Percentiles rank a stretch among this genome's conserved stretches.
These are phyloP conservation scores for Planococcus citri DNA, from an alignment of 1,140 invertebrate genomes.

Conservation along the genomic window DNA sequence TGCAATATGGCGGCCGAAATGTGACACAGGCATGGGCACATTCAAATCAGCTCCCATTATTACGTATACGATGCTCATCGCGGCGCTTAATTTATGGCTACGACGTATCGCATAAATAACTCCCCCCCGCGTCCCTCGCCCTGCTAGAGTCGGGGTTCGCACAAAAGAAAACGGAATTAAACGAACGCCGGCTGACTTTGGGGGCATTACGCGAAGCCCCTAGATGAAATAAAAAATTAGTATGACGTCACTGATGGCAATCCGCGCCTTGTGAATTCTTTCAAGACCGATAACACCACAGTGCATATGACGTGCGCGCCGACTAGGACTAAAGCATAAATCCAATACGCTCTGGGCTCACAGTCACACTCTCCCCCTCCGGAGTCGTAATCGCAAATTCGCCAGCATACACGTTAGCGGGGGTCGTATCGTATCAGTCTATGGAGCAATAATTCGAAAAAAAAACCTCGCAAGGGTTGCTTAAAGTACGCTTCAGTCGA, in stretches of 20 bases:
- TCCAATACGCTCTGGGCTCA: too few species aligned
- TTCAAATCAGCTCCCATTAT: constrained; percentile 3
- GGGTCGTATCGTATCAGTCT: too few species aligned
- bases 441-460: not conserved
- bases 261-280: too few species aligned
- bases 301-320: too few species aligned
- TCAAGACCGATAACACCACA: too few species aligned
- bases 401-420: not conserved
- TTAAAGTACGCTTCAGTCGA: not conserved
- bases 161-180: constrained; percentile 4
- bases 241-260: constrained; percentile 1
- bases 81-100: not conserved
- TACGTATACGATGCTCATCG: not conserved
- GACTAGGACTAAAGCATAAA: too few species aligned
- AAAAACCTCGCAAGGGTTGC: not conserved
- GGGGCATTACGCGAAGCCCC: not conserved
- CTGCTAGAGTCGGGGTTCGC: not conserved
- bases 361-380: too few species aligned
- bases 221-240: not conserved
- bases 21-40: not conserved
- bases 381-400: too few species aligned
- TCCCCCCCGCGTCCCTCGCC: too few species aligned
- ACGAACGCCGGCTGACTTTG: not conserved
- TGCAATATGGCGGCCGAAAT: too few species aligned
- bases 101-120: not conserved